phyloP scores from a whole-genome alignment of 1,140 invertebrate species.

The Drosophila azteca region DNA sequence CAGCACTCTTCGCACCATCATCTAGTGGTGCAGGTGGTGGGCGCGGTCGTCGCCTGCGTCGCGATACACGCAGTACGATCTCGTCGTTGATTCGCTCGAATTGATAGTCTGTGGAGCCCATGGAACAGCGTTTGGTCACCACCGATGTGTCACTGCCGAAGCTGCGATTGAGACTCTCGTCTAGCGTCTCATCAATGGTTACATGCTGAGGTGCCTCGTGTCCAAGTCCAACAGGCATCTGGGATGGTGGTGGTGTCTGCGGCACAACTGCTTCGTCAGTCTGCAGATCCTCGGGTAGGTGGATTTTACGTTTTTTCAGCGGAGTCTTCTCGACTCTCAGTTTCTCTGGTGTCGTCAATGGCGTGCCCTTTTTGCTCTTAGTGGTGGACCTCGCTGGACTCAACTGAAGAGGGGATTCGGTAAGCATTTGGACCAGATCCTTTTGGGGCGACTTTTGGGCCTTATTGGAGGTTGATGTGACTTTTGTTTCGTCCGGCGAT shows the following conservation, averaged over 20 bases:
- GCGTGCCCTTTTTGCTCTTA: background rate
- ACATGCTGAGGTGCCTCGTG: constrained; percentile 16
- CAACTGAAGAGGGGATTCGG: constrained; percentile 34
- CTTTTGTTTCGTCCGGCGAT: constrained; percentile 56
- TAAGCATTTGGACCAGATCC: constrained; percentile 36
- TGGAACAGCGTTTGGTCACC: constrained; percentile 69
- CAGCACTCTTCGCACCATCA: no score
- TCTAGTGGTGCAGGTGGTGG: background rate
- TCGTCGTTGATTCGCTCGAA: constrained; percentile 70
- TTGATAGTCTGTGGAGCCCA: constrained; percentile 73
- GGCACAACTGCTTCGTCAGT: background rate
- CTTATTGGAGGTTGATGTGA: constrained; percentile 64
- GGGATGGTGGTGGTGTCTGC: constrained; percentile 9
- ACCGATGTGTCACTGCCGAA: constrained; percentile 17
- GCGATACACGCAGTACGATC: constrained; percentile 56
- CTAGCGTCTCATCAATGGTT: constrained; percentile 49
- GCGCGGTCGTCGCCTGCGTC: constrained; percentile 38
- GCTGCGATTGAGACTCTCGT: background rate
- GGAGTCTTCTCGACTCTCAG: constrained; percentile 17
- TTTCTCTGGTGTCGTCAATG: constrained; percentile 8
- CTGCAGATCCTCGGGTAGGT: constrained; percentile 13
- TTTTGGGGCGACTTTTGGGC: constrained; percentile 26
- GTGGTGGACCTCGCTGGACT: constrained; percentile 12
- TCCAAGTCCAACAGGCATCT: no score
- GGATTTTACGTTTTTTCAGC: constrained; percentile 34